These are phyloP conservation scores for Microplitis manilae DNA, from an alignment of 2,888 invertebrate genomes.

Conservation along the genomic window DNA sequence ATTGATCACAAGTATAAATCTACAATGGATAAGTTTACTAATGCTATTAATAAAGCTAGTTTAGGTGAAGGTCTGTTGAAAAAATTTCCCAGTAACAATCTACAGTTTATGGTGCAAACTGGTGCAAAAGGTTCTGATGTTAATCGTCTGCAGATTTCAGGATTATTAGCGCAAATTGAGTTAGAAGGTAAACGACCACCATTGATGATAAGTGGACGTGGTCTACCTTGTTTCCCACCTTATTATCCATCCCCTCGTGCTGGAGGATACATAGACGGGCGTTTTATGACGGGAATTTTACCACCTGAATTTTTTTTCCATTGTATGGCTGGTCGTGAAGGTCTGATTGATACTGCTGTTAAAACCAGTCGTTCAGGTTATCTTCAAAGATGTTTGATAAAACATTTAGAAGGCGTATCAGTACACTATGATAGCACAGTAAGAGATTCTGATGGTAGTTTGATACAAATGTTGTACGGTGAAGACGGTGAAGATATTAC, in stretches of 20 bases:
- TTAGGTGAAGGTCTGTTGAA: constrained; percentile 88
- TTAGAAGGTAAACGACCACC: constrained; percentile 98
- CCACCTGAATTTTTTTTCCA: constrained; percentile 99
- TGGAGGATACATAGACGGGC: constrained; percentile 96
- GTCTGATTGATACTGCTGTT: constrained; percentile 99
- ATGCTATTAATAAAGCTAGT: constrained; percentile 90
- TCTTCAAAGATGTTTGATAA: constrained; percentile 88
- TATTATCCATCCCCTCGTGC: constrained; percentile 92
- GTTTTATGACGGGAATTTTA: constrained; percentile 98
- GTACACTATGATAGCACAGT: constrained; percentile 96
- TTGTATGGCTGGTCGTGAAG: constrained; percentile 99
- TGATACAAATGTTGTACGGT: constrained; percentile 92
- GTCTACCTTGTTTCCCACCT: constrained; percentile 91
- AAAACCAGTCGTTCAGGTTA: constrained; percentile 99
- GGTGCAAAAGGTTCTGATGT: constrained; percentile 99
- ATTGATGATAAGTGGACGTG: constrained; percentile 92
- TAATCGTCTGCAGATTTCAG: constrained; percentile 98
- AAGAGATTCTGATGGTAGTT: constrained; percentile 88
- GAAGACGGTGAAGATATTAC: constrained; percentile 94
- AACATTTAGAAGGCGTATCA: constrained; percentile 96
- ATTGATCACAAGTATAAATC: constrained; percentile 89
- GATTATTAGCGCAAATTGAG: constrained; percentile 97
- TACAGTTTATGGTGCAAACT: constrained; percentile 98
- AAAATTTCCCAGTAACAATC: constrained; percentile 93
- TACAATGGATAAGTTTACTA: constrained; percentile 86